These are phyloP conservation scores for Mus spretus DNA, from an alignment of 2,797 vertebrate genomes.

Conservation along the genomic window DNA sequence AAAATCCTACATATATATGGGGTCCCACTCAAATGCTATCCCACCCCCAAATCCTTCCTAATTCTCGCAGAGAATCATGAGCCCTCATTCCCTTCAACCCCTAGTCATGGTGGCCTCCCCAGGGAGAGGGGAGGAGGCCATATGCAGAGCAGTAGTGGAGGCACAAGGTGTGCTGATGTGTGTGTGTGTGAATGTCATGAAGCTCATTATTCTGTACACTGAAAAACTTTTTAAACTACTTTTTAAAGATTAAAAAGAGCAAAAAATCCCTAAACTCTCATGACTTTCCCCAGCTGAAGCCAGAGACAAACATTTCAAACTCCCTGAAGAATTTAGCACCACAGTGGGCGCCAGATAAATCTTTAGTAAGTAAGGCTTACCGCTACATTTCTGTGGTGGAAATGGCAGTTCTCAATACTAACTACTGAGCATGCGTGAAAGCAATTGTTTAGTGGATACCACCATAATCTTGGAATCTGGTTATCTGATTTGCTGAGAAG, in stretches of 20 bases:
- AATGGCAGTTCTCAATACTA: conserved; percentile 47
- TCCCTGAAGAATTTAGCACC: conserved; percentile 42
- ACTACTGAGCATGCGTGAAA: conserved; percentile 35
- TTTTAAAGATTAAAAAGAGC: background rate
- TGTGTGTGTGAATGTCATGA: background rate
- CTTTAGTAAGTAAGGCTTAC: conserved; percentile 39
- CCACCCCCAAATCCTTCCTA: conserved; percentile 38
- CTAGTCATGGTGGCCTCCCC: background rate
- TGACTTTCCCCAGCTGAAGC: conserved; percentile 31
- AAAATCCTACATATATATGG: background rate
- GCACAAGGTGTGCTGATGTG: background rate
- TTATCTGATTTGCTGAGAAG: conserved; percentile 52
- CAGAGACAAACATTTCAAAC: conserved; percentile 20
- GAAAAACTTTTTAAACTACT: background rate
- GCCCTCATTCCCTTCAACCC: conserved; percentile 38
- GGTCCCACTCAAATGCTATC: background rate
- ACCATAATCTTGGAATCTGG: conserved; percentile 29
- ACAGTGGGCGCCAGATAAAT: conserved; percentile 21
- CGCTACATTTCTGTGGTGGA: conserved; percentile 53
- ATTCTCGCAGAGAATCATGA: background rate
- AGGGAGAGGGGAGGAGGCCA: background rate
- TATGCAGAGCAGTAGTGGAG: background rate
- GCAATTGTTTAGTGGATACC: conserved; percentile 16
- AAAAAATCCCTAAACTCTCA: background rate
- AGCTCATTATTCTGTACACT: background rate